Evolutionary conservation across 2,113 vertebrate species (phyloP), one percentile per base, ranked within the genome.

Genomic region (Cephalopterus ornatus): DNA sequence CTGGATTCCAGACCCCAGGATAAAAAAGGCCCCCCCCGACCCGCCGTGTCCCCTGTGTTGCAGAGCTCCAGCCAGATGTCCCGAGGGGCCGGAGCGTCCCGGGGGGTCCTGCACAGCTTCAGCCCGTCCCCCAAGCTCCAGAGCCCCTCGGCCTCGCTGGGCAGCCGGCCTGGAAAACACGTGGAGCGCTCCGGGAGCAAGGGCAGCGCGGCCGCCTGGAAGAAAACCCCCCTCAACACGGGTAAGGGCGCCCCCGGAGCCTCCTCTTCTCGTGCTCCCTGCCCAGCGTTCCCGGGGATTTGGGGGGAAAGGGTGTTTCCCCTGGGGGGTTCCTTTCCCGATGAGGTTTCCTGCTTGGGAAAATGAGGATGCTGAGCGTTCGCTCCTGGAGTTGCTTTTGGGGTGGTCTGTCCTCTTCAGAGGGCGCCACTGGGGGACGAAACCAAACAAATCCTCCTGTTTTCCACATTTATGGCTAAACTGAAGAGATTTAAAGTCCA

Each of bases 111-210:
- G 97, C 99, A 99, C 97, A 96, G 98, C 8, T 99, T 99, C 96
- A 98, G 99, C 91, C 98, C 98, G 84, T 98, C 99, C 8, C 98
- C 98, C 58, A 99, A 99, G 98, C 97, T 99, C 93, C 99, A 99
- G 97, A 99, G 97, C 7, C 88, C 99, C 2, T 98, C 99, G 1
- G 96, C 97, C 15, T 95, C 98, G 14, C 98, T 99, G 78, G 98
- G 98, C 81, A 97, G 97, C 94, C 98, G 99, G 98, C 93, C 98
- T 73, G 98, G 98, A 91, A 99, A 99, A 97, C 99, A 99, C 70
- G 98, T 95, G 50, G 98, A 98, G 93, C 98, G 99, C 84, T 93
- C 98, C 3, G 94, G 98, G 91, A 95, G 97, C 93, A 98, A 99
- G 93, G 97, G 98, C 98, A 97, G 97, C 70, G 86, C 98, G 87